Evolutionary conservation across 2,113 vertebrate genomes (phyloP).

Genomic region (Calyptommatus sinebrachiatus): DNA sequence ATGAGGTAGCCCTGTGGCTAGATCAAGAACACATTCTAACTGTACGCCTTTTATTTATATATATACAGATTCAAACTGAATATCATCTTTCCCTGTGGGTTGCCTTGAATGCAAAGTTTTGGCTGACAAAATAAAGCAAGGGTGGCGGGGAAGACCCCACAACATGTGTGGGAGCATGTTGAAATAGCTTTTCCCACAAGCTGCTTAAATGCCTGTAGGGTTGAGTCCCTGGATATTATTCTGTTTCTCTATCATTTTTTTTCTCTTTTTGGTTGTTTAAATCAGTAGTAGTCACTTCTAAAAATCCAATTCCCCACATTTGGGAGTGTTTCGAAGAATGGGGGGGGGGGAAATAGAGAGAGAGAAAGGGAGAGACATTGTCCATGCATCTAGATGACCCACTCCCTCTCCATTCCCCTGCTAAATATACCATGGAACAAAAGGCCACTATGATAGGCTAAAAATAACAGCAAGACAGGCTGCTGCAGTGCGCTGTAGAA

Average conservation of each 20-base stretch:
- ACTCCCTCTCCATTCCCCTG: conserved; percentile 67
- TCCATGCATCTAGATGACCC: conserved; percentile 54
- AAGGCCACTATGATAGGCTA: conserved; percentile 66
- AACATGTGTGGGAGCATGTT: neutral
- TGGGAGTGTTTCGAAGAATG: conserved; percentile 58
- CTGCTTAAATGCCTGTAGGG: conserved; percentile 47
- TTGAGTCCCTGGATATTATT: conserved; percentile 46
- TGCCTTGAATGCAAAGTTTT: neutral
- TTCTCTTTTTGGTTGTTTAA: conserved; percentile 35
- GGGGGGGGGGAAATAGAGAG: conserved; percentile 47
- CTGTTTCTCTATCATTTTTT: conserved; percentile 26
- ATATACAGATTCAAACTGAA: too few relatives aligned
- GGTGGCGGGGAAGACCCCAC: too few relatives aligned
- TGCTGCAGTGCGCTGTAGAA: conserved; percentile 51
- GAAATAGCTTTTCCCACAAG: conserved; percentile 9
- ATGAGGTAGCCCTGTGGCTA: too few relatives aligned
- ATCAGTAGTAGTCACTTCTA: conserved; percentile 43
- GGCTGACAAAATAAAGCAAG: neutral
- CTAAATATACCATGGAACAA: conserved; percentile 69
- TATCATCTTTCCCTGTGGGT: too few relatives aligned
- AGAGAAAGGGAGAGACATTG: conserved; percentile 58
- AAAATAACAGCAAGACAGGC: conserved; percentile 61
- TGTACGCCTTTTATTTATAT: too few relatives aligned
- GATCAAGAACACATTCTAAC: too few relatives aligned
- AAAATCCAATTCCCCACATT: conserved; percentile 54